These are phyloP conservation scores for Rousettus madagascariensis DNA, from an alignment of 2,797 vertebrate species.

Conservation along the genomic window DNA sequence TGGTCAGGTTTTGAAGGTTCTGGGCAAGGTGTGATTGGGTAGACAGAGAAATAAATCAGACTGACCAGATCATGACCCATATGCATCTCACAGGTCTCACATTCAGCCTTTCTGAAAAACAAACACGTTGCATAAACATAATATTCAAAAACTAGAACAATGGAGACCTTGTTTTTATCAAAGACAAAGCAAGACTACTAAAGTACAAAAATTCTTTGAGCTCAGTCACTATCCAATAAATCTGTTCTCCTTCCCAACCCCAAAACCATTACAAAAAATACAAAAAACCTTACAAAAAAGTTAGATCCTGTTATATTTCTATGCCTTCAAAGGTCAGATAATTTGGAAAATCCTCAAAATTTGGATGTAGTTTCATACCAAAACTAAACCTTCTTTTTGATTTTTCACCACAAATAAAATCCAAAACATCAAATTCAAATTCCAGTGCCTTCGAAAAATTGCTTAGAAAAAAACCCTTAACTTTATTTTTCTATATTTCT, in stretches of 20 bases:
- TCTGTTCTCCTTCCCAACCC: neutral
- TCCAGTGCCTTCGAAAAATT: neutral
- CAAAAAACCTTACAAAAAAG: neutral
- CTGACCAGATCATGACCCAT: neutral
- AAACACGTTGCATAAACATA: neutral
- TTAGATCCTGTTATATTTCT: neutral
- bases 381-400: neutral
- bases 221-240: neutral
- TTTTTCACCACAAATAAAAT: neutral
- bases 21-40: neutral
- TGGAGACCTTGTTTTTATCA: slow-evolving; percentile 22
- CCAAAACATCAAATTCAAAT: slow-evolving; percentile 33
- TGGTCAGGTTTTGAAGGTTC: neutral
- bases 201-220: neutral
- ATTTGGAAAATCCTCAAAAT: slow-evolving; percentile 35
- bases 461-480: neutral
- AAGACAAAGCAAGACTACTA: neutral
- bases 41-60: neutral
- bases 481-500: slow-evolving; percentile 17
- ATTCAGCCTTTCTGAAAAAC: slow-evolving; percentile 14
- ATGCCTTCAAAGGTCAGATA: neutral
- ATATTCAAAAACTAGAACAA: neutral
- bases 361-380: neutral
- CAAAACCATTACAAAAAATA: neutral
- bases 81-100: neutral